Conservation (phyloP, 2,888 invertebrate genomes). For the Drosophila aldrichi region DNA sequence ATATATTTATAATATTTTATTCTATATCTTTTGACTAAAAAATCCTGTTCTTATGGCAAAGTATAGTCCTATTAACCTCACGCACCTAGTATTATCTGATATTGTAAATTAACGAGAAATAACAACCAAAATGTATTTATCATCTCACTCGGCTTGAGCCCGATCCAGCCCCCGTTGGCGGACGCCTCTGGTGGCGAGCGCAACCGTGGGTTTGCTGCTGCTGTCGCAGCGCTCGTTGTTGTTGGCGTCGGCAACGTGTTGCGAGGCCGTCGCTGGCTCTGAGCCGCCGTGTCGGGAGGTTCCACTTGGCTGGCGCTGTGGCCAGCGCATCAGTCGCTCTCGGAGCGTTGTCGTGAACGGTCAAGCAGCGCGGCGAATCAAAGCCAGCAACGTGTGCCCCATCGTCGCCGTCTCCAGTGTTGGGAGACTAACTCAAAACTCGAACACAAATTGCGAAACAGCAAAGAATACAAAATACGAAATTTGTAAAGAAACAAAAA, state of each 20-base stretch:
- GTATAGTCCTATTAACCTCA: no score
- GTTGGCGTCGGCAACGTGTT: conserved; percentile 53
- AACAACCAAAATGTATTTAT: no score
- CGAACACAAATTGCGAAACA: conserved; percentile 18
- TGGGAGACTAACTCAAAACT: conserved; percentile 34
- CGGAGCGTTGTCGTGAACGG: conserved; percentile 84
- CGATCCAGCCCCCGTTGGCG: neutral
- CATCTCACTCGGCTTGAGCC: neutral
- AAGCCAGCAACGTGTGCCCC: conserved; percentile 54
- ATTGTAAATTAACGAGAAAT: no score
- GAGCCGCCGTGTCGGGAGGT: conserved; percentile 41
- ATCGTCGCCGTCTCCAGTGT: conserved; percentile 50
- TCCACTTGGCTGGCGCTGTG: conserved; percentile 39
- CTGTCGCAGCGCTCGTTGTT: conserved; percentile 17
- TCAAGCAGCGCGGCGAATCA: conserved; percentile 57
- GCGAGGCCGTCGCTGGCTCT: conserved; percentile 35
- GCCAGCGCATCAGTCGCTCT: conserved; percentile 82
- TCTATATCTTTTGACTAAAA: no score
- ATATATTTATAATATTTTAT: no score
- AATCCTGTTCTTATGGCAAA: no score
- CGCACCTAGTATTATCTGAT: no score
- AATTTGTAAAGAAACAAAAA: neutral
- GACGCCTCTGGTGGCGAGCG: conserved; percentile 34
- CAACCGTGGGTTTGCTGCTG: conserved; percentile 25
- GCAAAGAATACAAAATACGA: conserved; percentile 5